Conservation (phyloP, 1,140 invertebrate genomes). For the Adoxophyes honmai region DNA sequence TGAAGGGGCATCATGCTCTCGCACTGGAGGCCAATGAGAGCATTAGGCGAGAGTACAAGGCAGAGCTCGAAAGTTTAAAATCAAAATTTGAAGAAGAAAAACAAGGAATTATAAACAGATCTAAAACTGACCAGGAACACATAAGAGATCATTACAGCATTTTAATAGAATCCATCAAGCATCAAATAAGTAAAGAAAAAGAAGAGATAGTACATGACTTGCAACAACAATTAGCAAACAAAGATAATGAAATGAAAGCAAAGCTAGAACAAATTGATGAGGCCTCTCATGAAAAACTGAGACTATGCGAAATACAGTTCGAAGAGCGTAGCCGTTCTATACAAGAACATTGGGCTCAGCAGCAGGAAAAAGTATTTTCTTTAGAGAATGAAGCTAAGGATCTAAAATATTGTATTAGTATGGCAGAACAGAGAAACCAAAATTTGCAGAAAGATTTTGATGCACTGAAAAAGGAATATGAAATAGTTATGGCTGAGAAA, state of each 20-base stretch:
- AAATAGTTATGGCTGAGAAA: conserved; percentile 41
- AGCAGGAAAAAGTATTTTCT: conserved; percentile 47
- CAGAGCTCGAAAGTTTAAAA: conserved; percentile 64
- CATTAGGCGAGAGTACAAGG: conserved; percentile 69
- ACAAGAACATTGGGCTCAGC: conserved; percentile 55
- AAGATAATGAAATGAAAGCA: conserved; percentile 64
- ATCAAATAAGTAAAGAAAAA: conserved; percentile 51
- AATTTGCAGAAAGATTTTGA: conserved; percentile 45
- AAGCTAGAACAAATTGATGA: conserved; percentile 71
- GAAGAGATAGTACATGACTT: conserved; percentile 53
- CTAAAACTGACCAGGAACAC: conserved; percentile 57
- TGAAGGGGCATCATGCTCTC: conserved; percentile 70
- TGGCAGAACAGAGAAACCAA: conserved; percentile 46
- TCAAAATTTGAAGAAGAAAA: conserved; percentile 70
- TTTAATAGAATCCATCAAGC: conserved; percentile 49
- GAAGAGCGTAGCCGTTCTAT: conserved; percentile 60
- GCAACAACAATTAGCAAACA: conserved; percentile 42
- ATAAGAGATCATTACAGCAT: conserved; percentile 51
- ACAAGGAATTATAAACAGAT: conserved; percentile 51
- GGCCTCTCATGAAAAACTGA: conserved; percentile 62
- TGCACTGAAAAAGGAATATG: conserved; percentile 46
- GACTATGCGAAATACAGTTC: conserved; percentile 71
- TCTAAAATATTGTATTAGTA: conserved; percentile 44
- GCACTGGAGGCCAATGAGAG: conserved; percentile 74
- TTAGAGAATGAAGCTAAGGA: conserved; percentile 56